Evolutionary conservation across 2,797 vertebrate species (phyloP), one percentile per base, ranked within the genome.

Genomic region (Coregonus suidteri): DNA sequence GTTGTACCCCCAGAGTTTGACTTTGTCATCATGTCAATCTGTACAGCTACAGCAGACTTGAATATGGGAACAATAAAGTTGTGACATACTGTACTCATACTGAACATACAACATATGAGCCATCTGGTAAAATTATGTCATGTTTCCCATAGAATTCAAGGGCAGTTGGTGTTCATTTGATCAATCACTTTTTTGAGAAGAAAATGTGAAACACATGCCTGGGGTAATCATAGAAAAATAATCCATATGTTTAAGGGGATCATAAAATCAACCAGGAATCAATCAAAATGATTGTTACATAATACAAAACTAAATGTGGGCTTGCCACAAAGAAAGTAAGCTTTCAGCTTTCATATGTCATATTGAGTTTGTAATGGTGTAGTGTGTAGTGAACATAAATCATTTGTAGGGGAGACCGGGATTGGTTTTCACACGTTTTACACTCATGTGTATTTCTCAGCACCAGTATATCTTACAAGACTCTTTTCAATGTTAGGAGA

Each of bases 141-240:
- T 90, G 82, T 90, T 84, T 88, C 81, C 78, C 85, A 80, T 87
- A 91, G 79, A 83, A 81, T 91, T 90, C 90, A 83, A 75, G 80
- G 77, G 82, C 41, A 56, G 74, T 83, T 84, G 82, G 68, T 82
- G 74, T 80, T 79, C 74, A 75, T 80, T 81, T 84, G 77, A 81
- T 71, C 52, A 71, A 71, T 82, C 77, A 68, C 72, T 71, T 77
- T 75, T 77, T 73, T 78, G 85, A 92, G 91, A 83, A 65, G 89
- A 88, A 91, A 93, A 92, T 91, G 73, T 74, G 84, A 90, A 93
- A 89, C 89, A 93, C 51, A 83, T 93, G 91, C 78, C 83, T 31
- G 75, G 71, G 77, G 73, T 82, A 84, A 88, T 87, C 83, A 84
- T 85, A 83, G 72, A 79, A 83, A 84, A 73, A 86, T 31, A 82